Base-by-base conservation (phyloP, 2,888 invertebrate genomes). In the Andrena bucephala region DNA sequence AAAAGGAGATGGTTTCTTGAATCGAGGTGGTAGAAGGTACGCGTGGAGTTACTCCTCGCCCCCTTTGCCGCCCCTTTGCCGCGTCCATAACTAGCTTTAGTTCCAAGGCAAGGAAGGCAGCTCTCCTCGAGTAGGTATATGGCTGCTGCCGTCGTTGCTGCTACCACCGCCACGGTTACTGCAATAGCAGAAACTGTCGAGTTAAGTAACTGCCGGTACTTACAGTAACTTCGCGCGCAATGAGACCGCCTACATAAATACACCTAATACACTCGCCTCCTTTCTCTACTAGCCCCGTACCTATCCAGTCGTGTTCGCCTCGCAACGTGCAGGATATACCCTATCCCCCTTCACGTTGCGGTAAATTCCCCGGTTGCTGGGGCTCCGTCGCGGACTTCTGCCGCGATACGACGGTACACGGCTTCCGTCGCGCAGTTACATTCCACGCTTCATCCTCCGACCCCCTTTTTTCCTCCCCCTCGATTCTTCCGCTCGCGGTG, bases 181-280 rank as follows among this genome's bases (percentile, higher is more conserved):
- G 91, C 90, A 93, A 92, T 90, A 90, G 90, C 87, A 89, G 91
- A 91, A 92, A 92, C 91, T 92, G 92, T 92, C 92, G 92, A 92
- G 92, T 90, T 92, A 93, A 93, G 91, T 93, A 93, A 93, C 92
- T 92, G 90, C 90, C 87, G 87, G 92, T 92, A 92, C 92, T 93
- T 93, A 91, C 91, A 88, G 91, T 92, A 93, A 93, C 91, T 93
- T 93, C 89, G 90, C 89, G 90, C 90, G 92, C 92, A 93, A 93
- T 92, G 92, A 93, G 92, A 92, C 92, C 89, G 91, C 90, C 88
- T 91, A 89, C 91, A 93, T 93, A 92, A 92, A 92, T 92, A 92
- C 89, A 85, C 91, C 89, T 91, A 91, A 92, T 92, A 90, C 89
- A 90, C 87, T 84, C 63, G 78, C 81, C 65, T 77, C 81, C 79